Base-by-base conservation (phyloP, 1,140 invertebrate genomes). In the Drosophila jambulina region DNA sequence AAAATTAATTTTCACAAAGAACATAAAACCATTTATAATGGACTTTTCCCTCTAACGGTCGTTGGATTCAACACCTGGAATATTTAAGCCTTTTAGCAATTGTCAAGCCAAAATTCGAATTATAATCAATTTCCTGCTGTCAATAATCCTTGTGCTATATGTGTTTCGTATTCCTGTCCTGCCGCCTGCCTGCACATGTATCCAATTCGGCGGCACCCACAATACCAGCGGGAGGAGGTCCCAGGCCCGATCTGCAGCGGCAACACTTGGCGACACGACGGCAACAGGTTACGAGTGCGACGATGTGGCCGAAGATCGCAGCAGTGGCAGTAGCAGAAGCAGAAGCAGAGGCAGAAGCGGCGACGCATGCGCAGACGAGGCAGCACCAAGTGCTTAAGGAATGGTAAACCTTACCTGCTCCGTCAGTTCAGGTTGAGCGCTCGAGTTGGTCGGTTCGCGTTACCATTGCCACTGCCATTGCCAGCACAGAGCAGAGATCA, bases 341-440 rank as follows among this genome's bases (percentile, higher is more conserved):
- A 40, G 43, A 59, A 32, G 49, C 75, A 74, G 79, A 78, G 65
- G 77, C 65, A 74, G 43, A 59, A 45, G 62, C 75, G 38, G 60
- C 38, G 43, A 36, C 49, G 43, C 62, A 65, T 67, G 67, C 70
- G 56, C 57, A 34, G 25, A 63, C 61, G 43, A 51, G 76, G 69
- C 61, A 51, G 48, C 64, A 77, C 74, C 68, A 83, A 91, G 75
- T 90, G 90, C 91, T 92, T 92, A 92, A 92, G 91, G 84, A 91
- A 92, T 91, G 84, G 91, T 92, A 81, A 90, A 83, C 72, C 78
- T 88, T 90, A 84, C 78, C 82, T 83, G 82, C 76, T 80, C 64
- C 78, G 78, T 82, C 91, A 92, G 91, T 92, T 86, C 79, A 88
- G 91, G 87, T 86, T 90, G 84, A 92, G 87, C 91, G 70, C 75